These are phyloP conservation scores for Tanypteryx hageni DNA, from an alignment of 2,888 invertebrate species.

Conservation along the genomic window DNA sequence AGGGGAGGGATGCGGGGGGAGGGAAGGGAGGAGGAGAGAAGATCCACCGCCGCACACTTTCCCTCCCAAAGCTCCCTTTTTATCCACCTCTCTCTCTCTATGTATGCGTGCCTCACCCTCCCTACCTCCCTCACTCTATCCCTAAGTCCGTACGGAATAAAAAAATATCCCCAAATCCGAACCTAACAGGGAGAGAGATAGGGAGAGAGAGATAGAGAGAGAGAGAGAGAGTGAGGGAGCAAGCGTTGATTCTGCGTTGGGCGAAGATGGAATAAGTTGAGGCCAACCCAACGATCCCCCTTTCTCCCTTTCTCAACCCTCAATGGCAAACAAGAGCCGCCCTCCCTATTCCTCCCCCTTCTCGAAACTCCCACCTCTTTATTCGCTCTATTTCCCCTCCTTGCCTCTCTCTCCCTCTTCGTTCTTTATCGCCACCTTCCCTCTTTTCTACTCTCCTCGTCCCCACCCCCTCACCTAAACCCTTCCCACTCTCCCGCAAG, in stretches of 20 bases:
- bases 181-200: constrained; percentile 4
- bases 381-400: not conserved
- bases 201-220: not conserved
- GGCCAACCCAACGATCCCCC: not conserved
- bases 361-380: not conserved
- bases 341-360: not conserved
- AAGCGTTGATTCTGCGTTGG: constrained; percentile 40
- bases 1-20: not conserved
- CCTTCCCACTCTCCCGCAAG: constrained; percentile 13
- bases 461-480: not conserved
- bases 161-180: constrained; percentile 57
- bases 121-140: not conserved
- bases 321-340: constrained; percentile 39
- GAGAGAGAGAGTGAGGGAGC: not conserved
- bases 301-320: not conserved
- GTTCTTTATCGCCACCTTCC: not conserved
- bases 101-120: not conserved
- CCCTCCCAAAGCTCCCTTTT: not conserved
- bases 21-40: not conserved
- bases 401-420: constrained; percentile 16
- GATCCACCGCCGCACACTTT: not conserved
- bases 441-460: not conserved
- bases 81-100: not conserved
- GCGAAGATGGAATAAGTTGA: constrained; percentile 59
- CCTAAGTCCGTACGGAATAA: not conserved